Evolutionary conservation across 2,113 vertebrate species (phyloP).

Genomic region (Rallus limicola): DNA sequence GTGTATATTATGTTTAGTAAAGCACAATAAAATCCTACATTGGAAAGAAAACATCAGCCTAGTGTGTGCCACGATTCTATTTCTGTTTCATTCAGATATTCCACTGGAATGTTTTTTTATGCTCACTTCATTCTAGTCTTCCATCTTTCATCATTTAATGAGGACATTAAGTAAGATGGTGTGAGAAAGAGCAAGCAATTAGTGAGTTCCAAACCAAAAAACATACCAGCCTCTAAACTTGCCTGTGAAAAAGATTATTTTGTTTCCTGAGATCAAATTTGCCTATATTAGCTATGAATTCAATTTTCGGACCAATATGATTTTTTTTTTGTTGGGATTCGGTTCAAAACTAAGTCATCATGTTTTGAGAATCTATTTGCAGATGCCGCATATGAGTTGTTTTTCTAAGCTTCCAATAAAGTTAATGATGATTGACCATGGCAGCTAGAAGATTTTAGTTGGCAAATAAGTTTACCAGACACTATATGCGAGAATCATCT

Average conservation of each 20-base stretch:
- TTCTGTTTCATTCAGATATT: not conserved
- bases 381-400: fast-evolving
- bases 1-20: not conserved
- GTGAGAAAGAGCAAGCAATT: not conserved
- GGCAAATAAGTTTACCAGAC: not conserved
- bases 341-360: not conserved
- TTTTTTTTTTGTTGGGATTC: not conserved
- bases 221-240: not conserved
- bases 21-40: not conserved
- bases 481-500: not conserved
- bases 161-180: not conserved
- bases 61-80: not conserved
- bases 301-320: not conserved
- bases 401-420: not conserved
- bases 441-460: not conserved
- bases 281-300: not conserved
- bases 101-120: not conserved
- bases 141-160: not conserved
- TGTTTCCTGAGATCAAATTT: not conserved
- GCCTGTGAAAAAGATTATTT: not conserved
- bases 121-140: not conserved
- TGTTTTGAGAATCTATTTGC: not conserved
- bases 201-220: not conserved
- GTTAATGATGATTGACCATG: not conserved
- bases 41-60: not conserved